These are phyloP conservation scores for Festucalex cinctus DNA, from an alignment of 2,113 vertebrate species.

Conservation along the genomic window DNA sequence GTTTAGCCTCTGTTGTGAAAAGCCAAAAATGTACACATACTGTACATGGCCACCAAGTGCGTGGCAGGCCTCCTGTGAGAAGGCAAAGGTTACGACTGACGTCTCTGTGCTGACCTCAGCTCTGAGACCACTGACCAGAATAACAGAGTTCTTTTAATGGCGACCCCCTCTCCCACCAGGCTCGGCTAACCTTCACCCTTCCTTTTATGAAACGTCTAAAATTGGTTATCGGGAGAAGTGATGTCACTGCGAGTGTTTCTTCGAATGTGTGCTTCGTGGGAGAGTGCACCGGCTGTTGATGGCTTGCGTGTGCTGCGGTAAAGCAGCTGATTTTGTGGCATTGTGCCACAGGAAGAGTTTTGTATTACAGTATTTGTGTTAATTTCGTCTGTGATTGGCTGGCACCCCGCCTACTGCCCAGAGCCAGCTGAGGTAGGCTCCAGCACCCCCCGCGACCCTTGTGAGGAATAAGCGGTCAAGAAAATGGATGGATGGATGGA, in stretches of 20 bases:
- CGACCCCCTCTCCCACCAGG: slow-evolving; percentile 23
- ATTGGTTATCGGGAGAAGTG: slow-evolving; percentile 38
- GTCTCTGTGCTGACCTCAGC: slow-evolving; percentile 39
- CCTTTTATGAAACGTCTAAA: slow-evolving; percentile 45
- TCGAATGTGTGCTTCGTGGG: slow-evolving; percentile 34
- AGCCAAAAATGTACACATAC: neutral
- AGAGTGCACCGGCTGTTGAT: slow-evolving; percentile 9
- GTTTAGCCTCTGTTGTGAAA: too few species aligned
- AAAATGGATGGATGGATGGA: too few species aligned
- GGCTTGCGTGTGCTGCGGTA: too few species aligned
- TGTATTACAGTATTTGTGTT: too few species aligned
- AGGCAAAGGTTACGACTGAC: slow-evolving; percentile 20
- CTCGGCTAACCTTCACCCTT: slow-evolving; percentile 41
- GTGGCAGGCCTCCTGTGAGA: neutral
- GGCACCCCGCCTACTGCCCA: too few species aligned
- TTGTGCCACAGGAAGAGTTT: too few species aligned
- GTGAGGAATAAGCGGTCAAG: too few species aligned
- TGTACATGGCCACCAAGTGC: neutral
- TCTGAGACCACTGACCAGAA: slow-evolving; percentile 35
- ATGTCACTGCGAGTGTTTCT: slow-evolving; percentile 18
- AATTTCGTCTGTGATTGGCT: too few species aligned
- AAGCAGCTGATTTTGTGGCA: too few species aligned
- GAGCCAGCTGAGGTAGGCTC: too few species aligned
- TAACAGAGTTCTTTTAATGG: slow-evolving; percentile 38
- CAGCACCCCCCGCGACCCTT: too few species aligned